A percentile compares a stretch with the other conserved stretches of the same genome.
Conservation (phyloP, 35 echinoderm and acorn worm species). For the Nesometra sesokonis region DNA sequence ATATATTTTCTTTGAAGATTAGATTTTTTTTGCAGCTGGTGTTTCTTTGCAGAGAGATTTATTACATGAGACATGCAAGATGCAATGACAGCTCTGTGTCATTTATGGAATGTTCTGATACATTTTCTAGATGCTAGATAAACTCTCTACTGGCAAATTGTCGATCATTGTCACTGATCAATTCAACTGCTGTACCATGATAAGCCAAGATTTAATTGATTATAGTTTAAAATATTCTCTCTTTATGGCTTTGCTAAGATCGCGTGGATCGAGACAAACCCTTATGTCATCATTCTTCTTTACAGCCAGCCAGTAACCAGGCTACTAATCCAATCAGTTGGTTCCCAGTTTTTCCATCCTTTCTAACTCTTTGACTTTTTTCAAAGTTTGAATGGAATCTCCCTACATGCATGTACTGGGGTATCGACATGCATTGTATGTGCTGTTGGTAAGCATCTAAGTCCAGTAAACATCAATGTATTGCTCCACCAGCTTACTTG, state of each 20-base stretch:
- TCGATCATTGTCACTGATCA: neutral
- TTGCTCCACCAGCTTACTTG: neutral
- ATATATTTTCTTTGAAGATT: too few relatives aligned
- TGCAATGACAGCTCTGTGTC: too few relatives aligned
- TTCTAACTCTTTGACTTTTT: conserved; percentile 42
- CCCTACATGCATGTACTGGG: conserved; percentile 9
- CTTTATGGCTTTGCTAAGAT: conserved; percentile 45
- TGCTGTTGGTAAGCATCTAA: conserved; percentile 23
- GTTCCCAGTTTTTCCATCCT: conserved; percentile 32
- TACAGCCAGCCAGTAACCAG: conserved; percentile 5
- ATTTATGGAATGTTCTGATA: too few relatives aligned
- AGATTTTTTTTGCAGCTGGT: too few relatives aligned
- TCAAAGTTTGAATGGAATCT: conserved; percentile 35
- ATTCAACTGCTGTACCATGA: conserved; percentile 6
- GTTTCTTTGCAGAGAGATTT: too few relatives aligned
- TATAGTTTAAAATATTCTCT: conserved; percentile 23
- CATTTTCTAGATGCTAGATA: too few relatives aligned
- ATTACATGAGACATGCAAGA: too few relatives aligned
- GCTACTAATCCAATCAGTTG: conserved; percentile 52
- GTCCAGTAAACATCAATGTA: conserved; percentile 25
- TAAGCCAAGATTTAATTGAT: too few relatives aligned
- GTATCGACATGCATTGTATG: neutral
- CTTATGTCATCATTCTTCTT: conserved; percentile 27
- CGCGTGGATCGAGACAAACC: conserved; percentile 41
- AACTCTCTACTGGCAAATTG: neutral